Conservation (phyloP, 2,888 invertebrate species). For the Lagria hirta region DNA sequence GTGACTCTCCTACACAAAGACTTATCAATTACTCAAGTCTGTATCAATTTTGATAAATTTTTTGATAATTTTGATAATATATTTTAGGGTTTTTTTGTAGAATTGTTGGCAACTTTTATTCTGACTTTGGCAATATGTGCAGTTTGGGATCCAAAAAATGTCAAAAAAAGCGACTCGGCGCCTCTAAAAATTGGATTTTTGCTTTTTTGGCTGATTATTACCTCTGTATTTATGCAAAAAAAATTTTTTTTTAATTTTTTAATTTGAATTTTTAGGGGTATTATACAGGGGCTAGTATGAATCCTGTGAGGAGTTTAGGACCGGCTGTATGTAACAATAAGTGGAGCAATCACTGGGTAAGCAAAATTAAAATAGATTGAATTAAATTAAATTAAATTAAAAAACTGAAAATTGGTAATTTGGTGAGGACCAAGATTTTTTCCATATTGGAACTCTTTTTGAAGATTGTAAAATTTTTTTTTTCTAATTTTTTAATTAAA, state of each 20-base stretch:
- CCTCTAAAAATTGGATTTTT: constrained; percentile 69
- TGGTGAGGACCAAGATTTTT: no score
- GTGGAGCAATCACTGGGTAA: constrained; percentile 70
- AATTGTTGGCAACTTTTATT: constrained; percentile 64
- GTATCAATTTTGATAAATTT: constrained; percentile 5
- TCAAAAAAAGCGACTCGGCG: constrained; percentile 62
- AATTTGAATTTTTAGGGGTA: constrained; percentile 47
- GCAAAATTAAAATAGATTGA: no score
- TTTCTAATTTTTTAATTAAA: no score
- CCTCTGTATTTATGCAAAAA: constrained; percentile 58
- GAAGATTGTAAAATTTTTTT: no score
- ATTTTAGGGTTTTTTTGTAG: constrained; percentile 60
- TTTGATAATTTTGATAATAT: constrained; percentile 10
- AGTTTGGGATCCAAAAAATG: constrained; percentile 70
- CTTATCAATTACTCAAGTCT: constrained; percentile 39
- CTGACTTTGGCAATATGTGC: constrained; percentile 68
- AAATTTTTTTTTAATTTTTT: constrained; percentile 4
- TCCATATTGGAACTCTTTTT: no score
- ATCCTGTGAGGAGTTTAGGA: constrained; percentile 68
- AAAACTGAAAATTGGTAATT: no score
- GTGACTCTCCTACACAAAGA: constrained; percentile 37
- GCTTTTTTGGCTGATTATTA: constrained; percentile 64
- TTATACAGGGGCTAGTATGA: constrained; percentile 69
- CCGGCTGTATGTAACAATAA: constrained; percentile 70
- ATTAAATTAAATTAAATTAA: no score